Evolutionary conservation across 2,888 invertebrate genomes (phyloP), one percentile per base, ranked within the genome.

Genomic region (Malachius bipustulatus): DNA sequence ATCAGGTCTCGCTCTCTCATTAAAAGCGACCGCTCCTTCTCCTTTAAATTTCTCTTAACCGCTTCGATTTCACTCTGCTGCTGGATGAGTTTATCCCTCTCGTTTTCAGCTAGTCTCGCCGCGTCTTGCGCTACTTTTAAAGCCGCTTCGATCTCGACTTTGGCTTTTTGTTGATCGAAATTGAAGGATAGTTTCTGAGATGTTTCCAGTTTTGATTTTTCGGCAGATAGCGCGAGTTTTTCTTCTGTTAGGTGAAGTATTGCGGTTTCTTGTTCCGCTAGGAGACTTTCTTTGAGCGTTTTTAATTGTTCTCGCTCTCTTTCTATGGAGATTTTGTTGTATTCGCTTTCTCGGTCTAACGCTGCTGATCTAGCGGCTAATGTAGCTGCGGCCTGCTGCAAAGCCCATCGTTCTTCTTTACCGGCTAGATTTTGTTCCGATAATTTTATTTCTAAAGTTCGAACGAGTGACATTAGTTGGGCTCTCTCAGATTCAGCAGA

Each of bases 331-430:
- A 64, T 64, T 48, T 69, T 67, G 6, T 68, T 69, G 47, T 70
- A 72, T 51, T 74, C 72, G 0, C 68, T 66, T 55, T 76, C 75
- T 45, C 71, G 66, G 46, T 65, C 70, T 30, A 75, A 66, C 2
- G 74, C 74, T n/a, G 71, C 66, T 35, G 70, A 67, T 55, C 73
- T 69, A 36, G 73, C 72, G 35, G 71, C 69, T 46, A 76, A 64
- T 37, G 70, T 71, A 56, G 73, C 67, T 46, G 67, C 66, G 47
- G 72, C 73, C 51, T 75, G 73, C 47, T 73, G 71, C 12, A 76
- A 50, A 1, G 62, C 60, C 56, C 63, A 62, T 26, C 57, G 44
- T 42, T 62, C 60, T 35, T 62, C 62, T 15, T 55, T 50, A 9
- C 52, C 48, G 51, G 69, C 70, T 48, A 65, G 58, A 30, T 44